Percentiles rank a stretch among this genome's conserved stretches.
Conservation (phyloP, 2,797 vertebrate genomes). For the Xiphophorus birchmanni region DNA sequence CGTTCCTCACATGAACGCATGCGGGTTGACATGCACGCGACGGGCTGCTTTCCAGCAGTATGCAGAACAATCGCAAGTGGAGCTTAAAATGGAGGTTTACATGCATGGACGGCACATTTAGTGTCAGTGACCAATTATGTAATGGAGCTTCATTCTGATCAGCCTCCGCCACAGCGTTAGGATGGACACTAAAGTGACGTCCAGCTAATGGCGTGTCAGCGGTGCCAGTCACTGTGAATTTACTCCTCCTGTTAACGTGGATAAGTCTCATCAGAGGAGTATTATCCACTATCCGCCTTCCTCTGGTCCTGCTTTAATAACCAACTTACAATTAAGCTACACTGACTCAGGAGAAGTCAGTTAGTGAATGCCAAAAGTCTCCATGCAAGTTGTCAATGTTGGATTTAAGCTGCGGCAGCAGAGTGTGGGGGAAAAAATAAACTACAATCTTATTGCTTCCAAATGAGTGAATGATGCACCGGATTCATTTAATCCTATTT, state of each 20-base stretch:
- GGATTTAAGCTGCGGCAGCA: not conserved
- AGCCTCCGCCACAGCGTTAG: slow-evolving; percentile 26
- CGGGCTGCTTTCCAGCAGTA: slow-evolving; percentile 43
- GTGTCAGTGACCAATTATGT: slow-evolving; percentile 42
- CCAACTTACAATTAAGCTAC: not conserved
- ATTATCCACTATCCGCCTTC: not conserved
- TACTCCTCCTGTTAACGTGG: not conserved
- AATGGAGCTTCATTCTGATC: slow-evolving; percentile 36
- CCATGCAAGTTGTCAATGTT: not conserved
- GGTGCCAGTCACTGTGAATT: slow-evolving; percentile 8
- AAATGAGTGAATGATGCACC: not conserved
- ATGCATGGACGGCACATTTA: slow-evolving; percentile 34
- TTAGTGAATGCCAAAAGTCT: not conserved
- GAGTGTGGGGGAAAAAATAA: not conserved
- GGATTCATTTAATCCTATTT: not conserved
- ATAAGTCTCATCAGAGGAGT: not conserved
- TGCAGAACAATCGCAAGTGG: slow-evolving; percentile 65
- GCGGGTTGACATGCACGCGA: not conserved
- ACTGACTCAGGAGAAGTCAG: not conserved
- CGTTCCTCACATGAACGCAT: slow-evolving; percentile 22
- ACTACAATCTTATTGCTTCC: not conserved
- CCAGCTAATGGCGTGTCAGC: slow-evolving; percentile 12
- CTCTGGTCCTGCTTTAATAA: not conserved
- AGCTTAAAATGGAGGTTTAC: slow-evolving; percentile 61
- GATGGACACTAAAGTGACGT: not conserved